phyloP scores from a whole-genome alignment of 2,888 invertebrate species.

The Corythucha ciliata region DNA sequence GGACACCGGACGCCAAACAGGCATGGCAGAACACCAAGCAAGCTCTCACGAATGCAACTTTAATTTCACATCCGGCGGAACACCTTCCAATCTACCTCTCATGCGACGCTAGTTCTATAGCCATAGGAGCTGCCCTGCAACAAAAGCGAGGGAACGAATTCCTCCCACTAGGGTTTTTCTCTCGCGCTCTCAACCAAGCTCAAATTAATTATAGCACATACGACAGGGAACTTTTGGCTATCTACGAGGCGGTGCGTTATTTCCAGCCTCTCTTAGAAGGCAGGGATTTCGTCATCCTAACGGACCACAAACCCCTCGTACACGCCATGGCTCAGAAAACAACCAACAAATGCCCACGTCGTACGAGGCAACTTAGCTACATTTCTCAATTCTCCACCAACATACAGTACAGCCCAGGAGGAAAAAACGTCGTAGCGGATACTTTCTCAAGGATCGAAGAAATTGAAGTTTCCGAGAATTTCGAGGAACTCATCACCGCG shows the following conservation, averaged over 20 bases:
- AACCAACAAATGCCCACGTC: conserved; percentile 39
- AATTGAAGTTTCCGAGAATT: too few species aligned
- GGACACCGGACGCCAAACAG: conserved; percentile 27
- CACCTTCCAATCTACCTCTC: conserved; percentile 5
- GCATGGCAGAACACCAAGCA: conserved; percentile 36
- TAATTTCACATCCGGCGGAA: conserved; percentile 34
- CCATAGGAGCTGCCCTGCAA: conserved; percentile 12
- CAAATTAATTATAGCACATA: conserved; percentile 11
- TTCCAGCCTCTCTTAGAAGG: conserved; percentile 12
- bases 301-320: conserved; percentile 18
- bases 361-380: conserved; percentile 37
- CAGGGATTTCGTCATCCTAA: conserved; percentile 4
- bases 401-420: conserved; percentile 38
- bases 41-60: conserved; percentile 35
- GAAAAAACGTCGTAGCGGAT: conserved; percentile 40
- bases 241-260: conserved; percentile 9
- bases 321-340: conserved; percentile 24
- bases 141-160: not conserved
- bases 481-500: too few species aligned
- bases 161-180: conserved; percentile 16
- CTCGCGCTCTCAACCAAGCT: conserved; percentile 3
- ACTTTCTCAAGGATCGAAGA: conserved; percentile 35
- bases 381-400: conserved; percentile 40
- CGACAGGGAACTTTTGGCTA: conserved; percentile 3
- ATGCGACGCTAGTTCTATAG: conserved; percentile 10